Evolutionary conservation across 1,140 invertebrate species (phyloP).

Genomic region (Zaprionus tsacasi): DNA sequence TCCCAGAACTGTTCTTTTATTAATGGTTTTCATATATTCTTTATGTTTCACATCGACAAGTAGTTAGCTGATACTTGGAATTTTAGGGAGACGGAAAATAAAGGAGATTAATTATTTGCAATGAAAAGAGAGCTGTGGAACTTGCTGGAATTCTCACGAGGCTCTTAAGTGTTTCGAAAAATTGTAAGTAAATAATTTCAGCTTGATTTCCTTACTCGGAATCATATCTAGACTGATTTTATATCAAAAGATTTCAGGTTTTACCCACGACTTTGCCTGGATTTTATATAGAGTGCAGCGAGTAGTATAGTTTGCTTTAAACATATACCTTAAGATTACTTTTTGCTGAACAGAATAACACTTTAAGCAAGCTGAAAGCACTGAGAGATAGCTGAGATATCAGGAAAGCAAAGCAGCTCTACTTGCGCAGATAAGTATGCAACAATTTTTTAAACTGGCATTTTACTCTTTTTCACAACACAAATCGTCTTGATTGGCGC

Average conservation of each 20-base stretch:
- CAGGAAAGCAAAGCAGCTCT: background rate
- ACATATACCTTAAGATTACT: background rate
- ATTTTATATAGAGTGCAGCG: too few species aligned
- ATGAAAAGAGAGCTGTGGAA: background rate
- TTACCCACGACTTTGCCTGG: too few species aligned
- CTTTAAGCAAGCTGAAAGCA: background rate
- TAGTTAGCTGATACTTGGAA: background rate
- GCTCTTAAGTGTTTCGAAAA: background rate
- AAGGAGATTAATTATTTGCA: background rate
- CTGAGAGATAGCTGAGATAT: background rate
- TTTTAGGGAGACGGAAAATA: background rate
- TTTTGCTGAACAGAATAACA: background rate
- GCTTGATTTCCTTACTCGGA: background rate
- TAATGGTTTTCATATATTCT: background rate
- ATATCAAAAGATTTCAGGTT: too few species aligned
- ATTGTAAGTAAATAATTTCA: background rate
- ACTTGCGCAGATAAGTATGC: background rate
- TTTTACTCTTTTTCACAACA: too few species aligned
- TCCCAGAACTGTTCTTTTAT: background rate
- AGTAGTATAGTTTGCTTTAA: background rate
- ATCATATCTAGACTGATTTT: background rate
- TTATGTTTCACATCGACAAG: background rate
- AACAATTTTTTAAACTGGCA: background rate
- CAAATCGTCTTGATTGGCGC: too few species aligned
- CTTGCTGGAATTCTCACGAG: background rate